These are phyloP conservation scores for Regulus satrapa DNA, from an alignment of 2,113 vertebrate genomes.

Conservation along the genomic window DNA sequence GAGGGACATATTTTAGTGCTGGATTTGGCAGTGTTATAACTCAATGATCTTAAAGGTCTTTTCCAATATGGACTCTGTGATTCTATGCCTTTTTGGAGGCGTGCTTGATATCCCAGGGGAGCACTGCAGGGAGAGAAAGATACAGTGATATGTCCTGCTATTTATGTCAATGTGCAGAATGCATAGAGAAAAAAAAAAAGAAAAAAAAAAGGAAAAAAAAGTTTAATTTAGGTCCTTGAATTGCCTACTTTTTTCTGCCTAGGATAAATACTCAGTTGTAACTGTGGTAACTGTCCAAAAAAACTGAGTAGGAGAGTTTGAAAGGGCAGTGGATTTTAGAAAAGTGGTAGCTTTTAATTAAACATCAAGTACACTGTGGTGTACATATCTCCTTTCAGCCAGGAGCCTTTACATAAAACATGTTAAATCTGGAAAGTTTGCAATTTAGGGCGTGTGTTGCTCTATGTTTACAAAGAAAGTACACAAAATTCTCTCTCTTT, in stretches of 20 bases:
- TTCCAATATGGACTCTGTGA: background rate
- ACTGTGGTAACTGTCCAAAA: background rate
- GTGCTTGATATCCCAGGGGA: fast-evolving
- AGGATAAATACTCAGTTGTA: background rate
- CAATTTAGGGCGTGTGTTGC: background rate
- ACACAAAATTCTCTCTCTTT: background rate
- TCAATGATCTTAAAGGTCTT: fast-evolving
- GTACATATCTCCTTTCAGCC: background rate
- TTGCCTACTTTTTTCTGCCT: background rate
- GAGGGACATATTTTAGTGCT: background rate
- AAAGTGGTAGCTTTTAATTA: background rate
- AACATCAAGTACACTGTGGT: background rate
- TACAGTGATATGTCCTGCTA: background rate
- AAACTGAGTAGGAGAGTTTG: background rate
- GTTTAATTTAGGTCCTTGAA: background rate
- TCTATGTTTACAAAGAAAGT: background rate
- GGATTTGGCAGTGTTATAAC: background rate
- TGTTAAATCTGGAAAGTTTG: background rate
- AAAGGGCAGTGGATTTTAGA: background rate
- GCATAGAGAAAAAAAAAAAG: background rate
- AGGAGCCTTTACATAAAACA: background rate
- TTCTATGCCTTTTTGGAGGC: background rate
- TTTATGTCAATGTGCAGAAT: background rate
- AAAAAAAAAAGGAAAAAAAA: background rate
- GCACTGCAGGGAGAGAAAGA: background rate